A percentile compares a stretch with the other conserved stretches of the same genome.
Conservation (phyloP, 2,113 vertebrate species). For the Corythornis cristatus region DNA sequence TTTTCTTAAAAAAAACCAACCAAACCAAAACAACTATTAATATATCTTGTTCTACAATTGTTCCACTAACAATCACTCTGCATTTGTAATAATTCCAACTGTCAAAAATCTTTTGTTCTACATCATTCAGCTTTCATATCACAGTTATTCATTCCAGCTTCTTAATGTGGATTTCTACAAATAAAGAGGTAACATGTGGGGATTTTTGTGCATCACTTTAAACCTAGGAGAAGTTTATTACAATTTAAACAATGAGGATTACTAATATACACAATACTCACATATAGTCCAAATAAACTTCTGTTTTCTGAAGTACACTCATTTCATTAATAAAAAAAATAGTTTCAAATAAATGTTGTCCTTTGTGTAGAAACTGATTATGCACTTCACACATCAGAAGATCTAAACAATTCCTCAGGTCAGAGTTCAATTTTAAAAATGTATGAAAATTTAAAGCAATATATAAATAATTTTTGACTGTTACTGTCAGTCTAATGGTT, state of each 20-base stretch:
- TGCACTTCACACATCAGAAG: neutral
- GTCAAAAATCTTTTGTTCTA: neutral
- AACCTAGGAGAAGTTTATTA: neutral
- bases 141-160: neutral
- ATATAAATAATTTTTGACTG: neutral
- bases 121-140: neutral
- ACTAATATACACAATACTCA: neutral
- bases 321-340: neutral
- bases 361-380: neutral
- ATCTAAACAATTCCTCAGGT: neutral
- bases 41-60: neutral
- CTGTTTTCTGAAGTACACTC: neutral
- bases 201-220: neutral
- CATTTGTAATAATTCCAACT: neutral
- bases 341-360: neutral
- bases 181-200: neutral
- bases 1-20: neutral
- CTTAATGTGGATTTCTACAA: neutral
- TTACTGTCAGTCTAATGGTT: neutral
- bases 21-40: neutral
- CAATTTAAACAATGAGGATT: neutral
- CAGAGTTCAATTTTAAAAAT: neutral
- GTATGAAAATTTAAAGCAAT: neutral
- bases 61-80: neutral
- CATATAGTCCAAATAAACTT: neutral